These are phyloP conservation scores for Coelinius sp. DNA, from an alignment of 2,888 invertebrate genomes.

Conservation along the genomic window DNA sequence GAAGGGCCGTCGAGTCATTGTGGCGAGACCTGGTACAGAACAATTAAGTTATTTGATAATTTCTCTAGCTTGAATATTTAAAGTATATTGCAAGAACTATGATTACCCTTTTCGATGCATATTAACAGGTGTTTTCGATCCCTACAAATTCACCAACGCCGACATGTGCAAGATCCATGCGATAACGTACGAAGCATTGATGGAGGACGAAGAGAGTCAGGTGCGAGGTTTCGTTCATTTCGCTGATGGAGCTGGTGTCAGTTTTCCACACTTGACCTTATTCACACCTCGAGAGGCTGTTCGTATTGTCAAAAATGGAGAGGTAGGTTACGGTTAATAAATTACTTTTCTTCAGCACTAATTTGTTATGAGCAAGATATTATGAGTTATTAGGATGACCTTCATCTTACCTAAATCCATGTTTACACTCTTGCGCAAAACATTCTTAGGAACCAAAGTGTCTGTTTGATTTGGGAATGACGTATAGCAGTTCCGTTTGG, in stretches of 20 bases:
- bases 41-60: background rate
- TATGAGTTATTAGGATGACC: too few relatives aligned
- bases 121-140: constrained; percentile 81
- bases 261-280: constrained; percentile 82
- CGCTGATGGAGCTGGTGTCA: constrained; percentile 82
- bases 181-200: constrained; percentile 82
- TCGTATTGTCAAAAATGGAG: constrained; percentile 85
- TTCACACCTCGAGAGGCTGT: constrained; percentile 86
- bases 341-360: too few relatives aligned
- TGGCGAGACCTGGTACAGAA: constrained; percentile 81
- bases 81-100: background rate
- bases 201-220: constrained; percentile 88
- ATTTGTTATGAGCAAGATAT: too few relatives aligned
- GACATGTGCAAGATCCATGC: constrained; percentile 86
- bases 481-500: constrained; percentile 14
- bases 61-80: background rate
- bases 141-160: constrained; percentile 81
- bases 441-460: too few relatives aligned
- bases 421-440: too few relatives aligned
- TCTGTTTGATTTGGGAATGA: background rate
- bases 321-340: constrained; percentile 72
- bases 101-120: background rate
- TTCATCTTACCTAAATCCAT: too few relatives aligned
- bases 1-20: constrained; percentile 81
- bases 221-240: constrained; percentile 85